Base-by-base conservation (phyloP, 2,113 vertebrate genomes). In the Girardinichthys multiradiatus region DNA sequence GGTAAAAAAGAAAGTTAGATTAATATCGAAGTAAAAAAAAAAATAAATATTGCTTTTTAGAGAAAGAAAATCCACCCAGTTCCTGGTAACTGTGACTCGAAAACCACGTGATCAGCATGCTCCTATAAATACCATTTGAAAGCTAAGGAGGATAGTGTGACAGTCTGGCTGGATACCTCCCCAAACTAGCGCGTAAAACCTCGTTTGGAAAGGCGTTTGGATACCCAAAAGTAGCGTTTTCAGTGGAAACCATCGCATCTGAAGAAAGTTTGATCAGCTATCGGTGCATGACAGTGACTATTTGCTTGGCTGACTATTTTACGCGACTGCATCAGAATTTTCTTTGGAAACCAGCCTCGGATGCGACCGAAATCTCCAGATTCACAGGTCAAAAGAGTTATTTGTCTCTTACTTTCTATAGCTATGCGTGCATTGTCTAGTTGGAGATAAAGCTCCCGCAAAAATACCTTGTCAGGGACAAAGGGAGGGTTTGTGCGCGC, bases 81-180 rank as follows among this genome's bases (percentile, higher is more conserved):
- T 93, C 92, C 91, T 91, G 91, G 88, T 91, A 81, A 81, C 77
- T 74, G 87, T 91, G 92, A 94, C 91, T 93, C 90, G 73, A 68
- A 51, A 60, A 85, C 79, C 95, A 95, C 93, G 94, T 95, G 95
- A 94, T 57, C 80, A 64, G 78, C 70, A 60, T 64, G 82, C 72
- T 80, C 82, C 93, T 91, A 95, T 95, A 95, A 94, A 95, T 94
- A 90, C 88, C 86, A 91, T 90, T 91, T 87, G 90, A 84, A 86
- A 70, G 84, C 86, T 76, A 80, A 87, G 83, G 78, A 85, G 86
- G 82, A 87, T 81, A 93, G 91, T 90, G 86, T 86, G 87, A 91
- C 74, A 80, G 86, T 90, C 87, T 81, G 82, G 71, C 84, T 86
- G 90, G 90, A 92, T 90, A 80, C 80, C 59, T 83, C 70, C 75